Evolutionary conservation across 2,113 vertebrate genomes (phyloP), one percentile per base, ranked within the genome.

Genomic region (Lutjanus erythropterus): DNA sequence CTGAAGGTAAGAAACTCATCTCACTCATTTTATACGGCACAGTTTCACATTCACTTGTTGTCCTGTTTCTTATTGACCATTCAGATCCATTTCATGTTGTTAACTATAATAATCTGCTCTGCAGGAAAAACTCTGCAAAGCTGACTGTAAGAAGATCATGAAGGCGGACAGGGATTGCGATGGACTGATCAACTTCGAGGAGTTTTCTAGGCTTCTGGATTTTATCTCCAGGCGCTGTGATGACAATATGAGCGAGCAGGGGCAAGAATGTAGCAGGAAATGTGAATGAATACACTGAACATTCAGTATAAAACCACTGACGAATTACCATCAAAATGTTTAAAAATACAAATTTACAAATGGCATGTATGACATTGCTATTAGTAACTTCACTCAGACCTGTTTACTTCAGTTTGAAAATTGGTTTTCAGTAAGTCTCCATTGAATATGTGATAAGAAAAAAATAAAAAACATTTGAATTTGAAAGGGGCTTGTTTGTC

Each of bases 1-100:
- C 8, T 64, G 4, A 75, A 75, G 21, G 65, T 75, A 49, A 81
- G 79, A 15, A 55, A 29, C 52, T 25, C 5, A 35, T 16, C 18
- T 14, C 19, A 39, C 12, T 53, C 44, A 47, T 25, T 46, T 42
- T 12, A 31, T 27, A 33, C 47, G 25, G 16, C 7, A 62, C 12
- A 27, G 4, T 16, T 25, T 39, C 31, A 23, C 29, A 21, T 33
- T 15, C 37, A 18, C 59, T 23, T 60, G n/a, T 39, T 15, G 41
- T 41, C 12, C 12, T 61, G 37, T n/a, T 15, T 62, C 59, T 25
- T 25, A 41, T 25, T 62, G 15, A 29, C 2, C 23, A 62, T 16
- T 41, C 23, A 19, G 37, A 53, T 53, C 23, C 10, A 5, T 37
- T 59, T 60, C 19, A 60, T 39, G 31, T 7, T 21, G 5, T 16